phyloP scores from a whole-genome alignment of 2,113 vertebrate species.

The Oreamnos americanus region DNA sequence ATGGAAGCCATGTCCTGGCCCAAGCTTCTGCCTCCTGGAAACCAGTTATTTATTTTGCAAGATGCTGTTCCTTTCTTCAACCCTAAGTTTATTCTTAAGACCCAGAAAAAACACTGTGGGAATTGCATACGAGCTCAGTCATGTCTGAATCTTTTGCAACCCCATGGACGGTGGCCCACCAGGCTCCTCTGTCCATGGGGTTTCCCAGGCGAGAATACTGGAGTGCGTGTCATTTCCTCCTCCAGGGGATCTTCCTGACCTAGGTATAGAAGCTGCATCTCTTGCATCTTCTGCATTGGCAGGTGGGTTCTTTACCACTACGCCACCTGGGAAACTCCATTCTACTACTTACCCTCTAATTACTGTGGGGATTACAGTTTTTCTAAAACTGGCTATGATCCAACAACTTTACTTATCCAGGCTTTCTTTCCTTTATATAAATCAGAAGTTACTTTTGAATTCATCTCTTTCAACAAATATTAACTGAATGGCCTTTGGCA shows the following conservation, averaged over 20 bases:
- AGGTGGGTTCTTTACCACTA: background rate
- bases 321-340: background rate
- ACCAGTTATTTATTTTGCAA: background rate
- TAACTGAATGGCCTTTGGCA: background rate
- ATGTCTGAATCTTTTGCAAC: background rate
- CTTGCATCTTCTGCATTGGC: background rate
- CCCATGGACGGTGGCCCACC: background rate
- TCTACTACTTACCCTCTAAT: background rate
- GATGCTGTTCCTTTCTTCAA: background rate
- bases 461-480: slow-evolving; percentile 2
- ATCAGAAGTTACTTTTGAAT: background rate
- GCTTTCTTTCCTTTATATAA: background rate
- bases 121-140: background rate
- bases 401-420: background rate
- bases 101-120: background rate
- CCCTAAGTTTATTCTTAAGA: background rate
- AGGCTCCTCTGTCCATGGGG: background rate
- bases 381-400: background rate
- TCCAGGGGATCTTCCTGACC: background rate
- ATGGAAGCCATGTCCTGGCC: background rate
- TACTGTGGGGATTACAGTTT: background rate
- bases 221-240: background rate
- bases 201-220: background rate
- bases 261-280: background rate
- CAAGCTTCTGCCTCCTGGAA: background rate